phyloP scores from a whole-genome alignment of 2,113 vertebrate species.

The Mionectes macconnelli region DNA sequence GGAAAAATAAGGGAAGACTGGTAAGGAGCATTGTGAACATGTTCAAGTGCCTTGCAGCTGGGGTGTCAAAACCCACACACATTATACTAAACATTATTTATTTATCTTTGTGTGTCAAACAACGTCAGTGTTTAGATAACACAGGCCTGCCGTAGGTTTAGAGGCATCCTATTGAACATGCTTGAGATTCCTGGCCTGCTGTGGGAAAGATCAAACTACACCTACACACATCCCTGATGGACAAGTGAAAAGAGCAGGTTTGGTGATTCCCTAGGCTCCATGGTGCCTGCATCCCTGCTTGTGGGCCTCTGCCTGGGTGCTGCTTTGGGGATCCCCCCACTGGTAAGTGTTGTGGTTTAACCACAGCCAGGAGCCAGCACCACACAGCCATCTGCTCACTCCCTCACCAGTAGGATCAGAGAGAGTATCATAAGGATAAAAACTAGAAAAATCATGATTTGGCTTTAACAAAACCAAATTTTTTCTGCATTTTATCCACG shows the following conservation, averaged over 20 bases:
- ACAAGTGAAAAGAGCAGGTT: background rate
- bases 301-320: background rate
- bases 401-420: background rate
- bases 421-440: background rate
- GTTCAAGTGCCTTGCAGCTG: background rate
- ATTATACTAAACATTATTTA: background rate
- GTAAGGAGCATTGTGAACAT: background rate
- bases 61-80: background rate
- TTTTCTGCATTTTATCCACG: background rate
- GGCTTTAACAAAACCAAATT: background rate
- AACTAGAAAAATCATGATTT: background rate
- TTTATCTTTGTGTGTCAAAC: background rate
- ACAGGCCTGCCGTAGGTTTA: background rate
- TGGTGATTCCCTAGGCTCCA: background rate
- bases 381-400: background rate
- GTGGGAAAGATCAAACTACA: background rate
- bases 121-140: background rate
- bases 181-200: background rate
- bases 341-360: background rate
- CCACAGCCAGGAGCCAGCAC: background rate
- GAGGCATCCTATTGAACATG: background rate
- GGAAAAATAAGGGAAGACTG: background rate
- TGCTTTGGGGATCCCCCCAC: background rate
- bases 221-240: background rate
- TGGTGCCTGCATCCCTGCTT: background rate